These are phyloP conservation scores for Unio pictorum DNA, from an alignment of 2,888 invertebrate genomes.

Conservation along the genomic window DNA sequence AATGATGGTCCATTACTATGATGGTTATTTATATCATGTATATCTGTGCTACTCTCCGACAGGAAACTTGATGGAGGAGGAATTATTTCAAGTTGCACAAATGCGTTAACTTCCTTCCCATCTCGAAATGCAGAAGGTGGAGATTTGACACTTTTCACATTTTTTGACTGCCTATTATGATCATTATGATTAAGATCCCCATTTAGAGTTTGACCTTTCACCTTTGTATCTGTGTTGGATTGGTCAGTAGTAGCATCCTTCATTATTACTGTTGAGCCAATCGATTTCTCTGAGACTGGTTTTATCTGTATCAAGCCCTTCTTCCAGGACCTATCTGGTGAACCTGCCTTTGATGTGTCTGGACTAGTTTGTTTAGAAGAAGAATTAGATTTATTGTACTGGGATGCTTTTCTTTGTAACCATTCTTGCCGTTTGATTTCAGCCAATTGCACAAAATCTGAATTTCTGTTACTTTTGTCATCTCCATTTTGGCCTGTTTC, in stretches of 20 bases:
- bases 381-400: constrained; percentile 24
- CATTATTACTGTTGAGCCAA: constrained; percentile 22
- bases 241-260: constrained; percentile 49
- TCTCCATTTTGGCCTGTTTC: constrained; percentile 17
- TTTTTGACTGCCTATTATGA: constrained; percentile 3
- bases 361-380: constrained; percentile 23
- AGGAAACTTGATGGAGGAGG: constrained; percentile 57
- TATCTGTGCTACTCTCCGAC: constrained; percentile 16
- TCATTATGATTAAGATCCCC: constrained; percentile 20
- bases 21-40: constrained; percentile 3
- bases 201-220: constrained; percentile 20
- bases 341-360: constrained; percentile 15
- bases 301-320: constrained; percentile 16
- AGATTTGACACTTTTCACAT: constrained; percentile 19
- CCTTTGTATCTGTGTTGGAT: constrained; percentile 34
- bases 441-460: constrained; percentile 61
- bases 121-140: constrained; percentile 57
- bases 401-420: constrained; percentile 45
- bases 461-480: constrained; percentile 25
- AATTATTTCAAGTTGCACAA: constrained; percentile 58
- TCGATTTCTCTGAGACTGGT: constrained; percentile 25
- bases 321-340: constrained; percentile 22
- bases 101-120: constrained; percentile 17
- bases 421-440: constrained; percentile 64
- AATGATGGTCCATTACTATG: constrained; percentile 39